These are phyloP conservation scores for Toxostoma redivivum DNA, from an alignment of 2,113 vertebrate species.

Conservation along the genomic window DNA sequence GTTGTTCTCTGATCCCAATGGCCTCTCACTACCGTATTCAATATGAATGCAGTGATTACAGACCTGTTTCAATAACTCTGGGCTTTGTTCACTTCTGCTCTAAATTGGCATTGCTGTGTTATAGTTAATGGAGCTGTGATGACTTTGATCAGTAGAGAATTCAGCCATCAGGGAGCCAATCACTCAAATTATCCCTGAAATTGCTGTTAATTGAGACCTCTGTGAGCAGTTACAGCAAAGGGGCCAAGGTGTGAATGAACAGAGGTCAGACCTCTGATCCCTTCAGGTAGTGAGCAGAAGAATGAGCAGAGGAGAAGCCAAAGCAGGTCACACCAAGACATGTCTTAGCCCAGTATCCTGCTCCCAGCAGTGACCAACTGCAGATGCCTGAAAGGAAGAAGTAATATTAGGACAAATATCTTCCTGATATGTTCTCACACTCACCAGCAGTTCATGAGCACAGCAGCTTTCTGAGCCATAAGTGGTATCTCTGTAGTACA, in stretches of 20 bases:
- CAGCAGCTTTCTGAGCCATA: not conserved
- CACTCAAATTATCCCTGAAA: not conserved
- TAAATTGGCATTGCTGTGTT: not conserved
- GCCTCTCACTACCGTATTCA: not conserved
- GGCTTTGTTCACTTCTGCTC: not conserved
- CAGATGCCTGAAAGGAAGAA: not conserved
- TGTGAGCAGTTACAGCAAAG: not conserved
- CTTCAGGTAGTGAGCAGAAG: not conserved
- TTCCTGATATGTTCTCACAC: not conserved
- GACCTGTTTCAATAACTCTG: not conserved
- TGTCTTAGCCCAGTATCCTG: not conserved
- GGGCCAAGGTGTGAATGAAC: not conserved
- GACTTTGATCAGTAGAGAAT: constrained; percentile 10
- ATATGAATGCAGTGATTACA: not conserved
- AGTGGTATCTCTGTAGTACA: not conserved
- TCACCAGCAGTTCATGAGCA: fast-evolving
- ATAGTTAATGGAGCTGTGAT: not conserved
- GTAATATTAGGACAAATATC: not conserved
- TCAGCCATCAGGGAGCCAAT: not conserved
- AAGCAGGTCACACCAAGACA: not conserved
- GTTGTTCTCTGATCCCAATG: not conserved
- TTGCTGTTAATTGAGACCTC: constrained; percentile 10
- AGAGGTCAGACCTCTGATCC: not conserved
- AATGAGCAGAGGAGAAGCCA: not conserved
- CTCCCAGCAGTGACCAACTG: not conserved